phyloP scores from a whole-genome alignment of 2,113 vertebrate genomes.

The Fregata magnificens region DNA sequence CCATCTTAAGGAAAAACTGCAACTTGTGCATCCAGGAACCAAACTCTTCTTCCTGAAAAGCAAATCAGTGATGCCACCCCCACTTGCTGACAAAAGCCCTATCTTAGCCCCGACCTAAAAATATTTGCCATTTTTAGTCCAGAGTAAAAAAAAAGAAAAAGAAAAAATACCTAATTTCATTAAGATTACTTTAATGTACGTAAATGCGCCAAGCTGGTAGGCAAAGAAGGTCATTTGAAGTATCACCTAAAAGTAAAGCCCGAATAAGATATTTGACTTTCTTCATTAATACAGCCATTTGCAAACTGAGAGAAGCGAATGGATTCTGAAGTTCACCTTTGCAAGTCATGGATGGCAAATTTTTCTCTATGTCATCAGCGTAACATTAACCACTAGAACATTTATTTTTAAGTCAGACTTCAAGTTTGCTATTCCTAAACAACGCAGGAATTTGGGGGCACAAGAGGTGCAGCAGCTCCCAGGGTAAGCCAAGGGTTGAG shows the following conservation, averaged over 20 bases:
- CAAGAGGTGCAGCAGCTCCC: not conserved
- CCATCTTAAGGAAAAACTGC: not conserved
- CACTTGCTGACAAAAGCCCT: not conserved
- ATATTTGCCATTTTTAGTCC: not conserved
- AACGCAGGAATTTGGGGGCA: not conserved
- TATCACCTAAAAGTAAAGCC: not conserved
- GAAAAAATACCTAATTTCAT: not conserved
- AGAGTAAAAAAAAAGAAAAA: not conserved
- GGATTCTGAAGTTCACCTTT: constrained; percentile 54
- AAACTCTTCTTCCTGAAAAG: not conserved
- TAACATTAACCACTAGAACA: not conserved
- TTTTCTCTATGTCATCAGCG: not conserved
- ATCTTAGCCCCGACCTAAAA: not conserved
- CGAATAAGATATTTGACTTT: not conserved
- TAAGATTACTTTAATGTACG: not conserved
- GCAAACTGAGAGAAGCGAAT: not conserved
- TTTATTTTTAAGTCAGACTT: not conserved
- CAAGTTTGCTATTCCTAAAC: not conserved
- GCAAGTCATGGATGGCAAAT: constrained; percentile 29
- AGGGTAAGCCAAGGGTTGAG: not conserved
- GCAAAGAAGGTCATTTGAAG: constrained; percentile 19
- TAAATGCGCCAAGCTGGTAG: not conserved
- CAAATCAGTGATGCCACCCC: not conserved
- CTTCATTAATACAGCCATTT: constrained; percentile 22
- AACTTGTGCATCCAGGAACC: not conserved